Evolutionary conservation across 2,113 vertebrate genomes (phyloP).

Genomic region (Istiophorus platypterus): DNA sequence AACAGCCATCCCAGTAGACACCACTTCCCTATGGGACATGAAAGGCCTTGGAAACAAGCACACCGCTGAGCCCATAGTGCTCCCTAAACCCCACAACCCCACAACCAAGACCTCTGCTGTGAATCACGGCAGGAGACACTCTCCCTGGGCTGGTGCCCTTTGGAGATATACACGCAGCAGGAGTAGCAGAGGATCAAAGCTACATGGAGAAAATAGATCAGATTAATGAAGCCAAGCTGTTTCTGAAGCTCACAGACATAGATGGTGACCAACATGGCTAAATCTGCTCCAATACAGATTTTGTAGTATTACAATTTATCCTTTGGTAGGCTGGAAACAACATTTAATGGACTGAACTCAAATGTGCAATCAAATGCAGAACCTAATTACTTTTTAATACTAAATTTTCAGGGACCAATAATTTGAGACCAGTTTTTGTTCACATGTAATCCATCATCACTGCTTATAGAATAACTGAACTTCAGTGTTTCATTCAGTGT

Average conservation of each 20-base stretch:
- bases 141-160: slow-evolving; percentile 42
- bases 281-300: slow-evolving; percentile 13
- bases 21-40: slow-evolving; percentile 47
- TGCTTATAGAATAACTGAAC: not conserved
- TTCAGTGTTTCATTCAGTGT: too few relatives aligned
- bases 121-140: slow-evolving; percentile 50
- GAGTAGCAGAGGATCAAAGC: slow-evolving; percentile 70
- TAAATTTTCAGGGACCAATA: not conserved
- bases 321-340: slow-evolving; percentile 7
- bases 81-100: slow-evolving; percentile 18
- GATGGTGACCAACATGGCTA: slow-evolving; percentile 40
- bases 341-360: not conserved
- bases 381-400: not conserved
- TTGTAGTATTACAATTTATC: slow-evolving; percentile 15
- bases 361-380: not conserved
- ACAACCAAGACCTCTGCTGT: slow-evolving; percentile 47
- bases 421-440: not conserved
- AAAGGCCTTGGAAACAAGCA: slow-evolving; percentile 64
- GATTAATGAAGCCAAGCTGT: slow-evolving; percentile 71
- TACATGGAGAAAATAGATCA: slow-evolving; percentile 56
- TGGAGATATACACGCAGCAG: slow-evolving; percentile 60
- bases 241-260: slow-evolving; percentile 52
- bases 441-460: not conserved
- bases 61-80: slow-evolving; percentile 17
- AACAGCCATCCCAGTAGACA: slow-evolving; percentile 42